Evolutionary conservation across 2,888 invertebrate genomes (phyloP), one percentile per base, ranked within the genome.

Genomic region (Chrysolina oricalcia): DNA sequence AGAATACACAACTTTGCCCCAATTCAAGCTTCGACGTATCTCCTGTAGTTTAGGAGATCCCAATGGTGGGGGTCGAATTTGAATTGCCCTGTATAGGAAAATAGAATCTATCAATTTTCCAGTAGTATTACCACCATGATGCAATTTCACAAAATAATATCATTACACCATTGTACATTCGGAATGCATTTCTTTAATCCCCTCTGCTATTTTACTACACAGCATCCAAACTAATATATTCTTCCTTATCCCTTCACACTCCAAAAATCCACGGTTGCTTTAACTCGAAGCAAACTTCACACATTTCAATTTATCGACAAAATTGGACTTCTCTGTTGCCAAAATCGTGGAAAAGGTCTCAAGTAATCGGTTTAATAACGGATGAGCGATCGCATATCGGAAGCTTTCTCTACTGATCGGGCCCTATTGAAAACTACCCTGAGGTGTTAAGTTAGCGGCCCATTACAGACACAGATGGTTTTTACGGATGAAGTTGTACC

Each of bases 301-400:
- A 74, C 78, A 62, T 76, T 78, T 72, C 68, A 17, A 48, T 72
- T 74, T 69, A 68, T 72, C 64, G 46, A 62, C 56, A 74, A 75
- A 78, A 75, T 78, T 75, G 78, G 75, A 53, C 64, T 73, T 69
- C 74, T 78, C 72, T 65, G 65, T 71, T 72, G 70, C 77, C 77
- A 80, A 76, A 83, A 82, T 81, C 78, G 78, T 81, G 82, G 81
- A 83, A 84, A 81, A 72, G 75, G 83, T 80, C 79, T 80, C 80
- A 77, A 83, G 82, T 85, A 87, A 87, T 87, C 87, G 87, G 86
- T 83, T 87, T 86, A 87, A 84, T 87, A 85, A 85, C 86, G 84
- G 83, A 79, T 81, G 82, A 86, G 80, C 82, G 85, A 83, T 79
- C 81, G 76, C 81, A 78, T 83, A 84, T 86, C 85, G 85, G 86